These are phyloP conservation scores for Scyliorhinus canicula DNA, from an alignment of 2,797 vertebrate species.

Conservation along the genomic window DNA sequence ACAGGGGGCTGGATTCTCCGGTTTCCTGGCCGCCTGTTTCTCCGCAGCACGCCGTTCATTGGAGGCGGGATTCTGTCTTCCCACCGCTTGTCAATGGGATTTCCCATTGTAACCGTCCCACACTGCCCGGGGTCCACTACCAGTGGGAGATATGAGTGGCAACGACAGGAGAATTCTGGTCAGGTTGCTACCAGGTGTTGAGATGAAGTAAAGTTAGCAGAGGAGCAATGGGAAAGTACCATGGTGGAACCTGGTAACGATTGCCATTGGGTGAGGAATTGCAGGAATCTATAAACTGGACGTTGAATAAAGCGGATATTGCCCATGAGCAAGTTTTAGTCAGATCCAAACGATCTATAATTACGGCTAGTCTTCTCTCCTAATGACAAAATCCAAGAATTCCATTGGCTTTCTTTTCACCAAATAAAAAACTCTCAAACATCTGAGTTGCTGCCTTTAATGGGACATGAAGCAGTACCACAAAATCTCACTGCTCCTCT, in stretches of 20 bases:
- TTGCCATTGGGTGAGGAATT: neutral
- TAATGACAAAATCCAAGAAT: neutral
- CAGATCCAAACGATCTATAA: neutral
- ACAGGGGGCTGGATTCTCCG: too few species aligned
- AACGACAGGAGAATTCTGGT: too few species aligned
- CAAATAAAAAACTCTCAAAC: neutral
- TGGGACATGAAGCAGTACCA: neutral
- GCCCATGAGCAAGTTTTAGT: neutral
- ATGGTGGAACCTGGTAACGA: neutral
- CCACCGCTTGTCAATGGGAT: too few species aligned
- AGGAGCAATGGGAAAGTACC: neutral
- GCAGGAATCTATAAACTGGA: neutral
- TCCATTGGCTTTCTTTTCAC: neutral
- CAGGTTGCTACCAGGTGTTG: neutral
- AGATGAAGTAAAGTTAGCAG: neutral
- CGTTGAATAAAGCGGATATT: neutral
- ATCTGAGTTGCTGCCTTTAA: neutral
- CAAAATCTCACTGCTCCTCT: neutral
- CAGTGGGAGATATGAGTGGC: too few species aligned
- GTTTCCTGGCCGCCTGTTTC: too few species aligned
- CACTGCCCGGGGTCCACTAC: too few species aligned
- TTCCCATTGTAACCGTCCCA: too few species aligned
- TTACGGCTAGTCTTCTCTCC: neutral
- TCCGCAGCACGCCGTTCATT: too few species aligned
- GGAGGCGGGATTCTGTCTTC: too few species aligned